Conservation (phyloP, 2,797 vertebrate genomes). For the Dendrocincla tyrannina region DNA sequence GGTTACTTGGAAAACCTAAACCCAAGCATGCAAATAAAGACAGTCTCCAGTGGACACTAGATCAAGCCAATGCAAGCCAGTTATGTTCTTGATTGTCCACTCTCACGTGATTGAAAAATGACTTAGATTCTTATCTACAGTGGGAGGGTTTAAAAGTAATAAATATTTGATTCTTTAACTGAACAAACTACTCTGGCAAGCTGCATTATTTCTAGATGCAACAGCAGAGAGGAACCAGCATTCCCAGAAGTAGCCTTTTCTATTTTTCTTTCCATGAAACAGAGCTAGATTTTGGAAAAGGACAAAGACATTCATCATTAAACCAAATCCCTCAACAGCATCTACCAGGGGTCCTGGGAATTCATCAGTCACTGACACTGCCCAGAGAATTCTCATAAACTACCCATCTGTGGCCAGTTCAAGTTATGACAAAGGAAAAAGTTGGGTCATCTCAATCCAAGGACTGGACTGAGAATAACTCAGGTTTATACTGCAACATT, state of each 20-base stretch:
- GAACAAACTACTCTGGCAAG: background rate
- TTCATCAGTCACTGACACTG: background rate
- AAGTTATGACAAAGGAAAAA: background rate
- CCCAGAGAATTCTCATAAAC: background rate
- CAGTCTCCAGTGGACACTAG: background rate
- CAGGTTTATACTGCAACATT: background rate
- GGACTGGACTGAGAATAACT: background rate
- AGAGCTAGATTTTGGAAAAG: constrained; percentile 7
- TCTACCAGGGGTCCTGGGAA: background rate
- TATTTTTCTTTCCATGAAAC: background rate
- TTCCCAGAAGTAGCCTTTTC: background rate
- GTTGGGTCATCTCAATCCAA: background rate
- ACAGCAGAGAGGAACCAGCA: background rate
- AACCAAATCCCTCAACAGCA: background rate
- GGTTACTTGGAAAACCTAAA: background rate
- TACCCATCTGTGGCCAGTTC: background rate
- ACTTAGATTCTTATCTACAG: background rate
- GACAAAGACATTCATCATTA: constrained; percentile 34
- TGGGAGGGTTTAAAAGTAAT: background rate
- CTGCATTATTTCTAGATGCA: background rate
- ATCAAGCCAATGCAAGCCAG: background rate
- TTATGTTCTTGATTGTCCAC: background rate
- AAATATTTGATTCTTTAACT: background rate
- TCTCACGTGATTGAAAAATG: background rate
- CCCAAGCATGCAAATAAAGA: background rate